Conservation (phyloP, 2,888 invertebrate genomes). For the Agrotis ipsilon region DNA sequence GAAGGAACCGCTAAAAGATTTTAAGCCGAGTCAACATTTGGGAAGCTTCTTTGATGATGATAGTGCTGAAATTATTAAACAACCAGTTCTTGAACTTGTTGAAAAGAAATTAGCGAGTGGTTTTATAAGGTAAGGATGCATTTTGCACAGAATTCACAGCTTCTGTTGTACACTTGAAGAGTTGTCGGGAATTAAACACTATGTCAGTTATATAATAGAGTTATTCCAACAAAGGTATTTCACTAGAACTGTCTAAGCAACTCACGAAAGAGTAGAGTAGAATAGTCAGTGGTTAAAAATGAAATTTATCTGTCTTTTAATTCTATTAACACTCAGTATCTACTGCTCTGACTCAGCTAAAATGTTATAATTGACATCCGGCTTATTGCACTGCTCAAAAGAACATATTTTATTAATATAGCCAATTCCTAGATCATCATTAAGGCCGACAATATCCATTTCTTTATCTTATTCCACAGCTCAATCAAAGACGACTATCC, state of each 20-base stretch:
- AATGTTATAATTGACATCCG: neutral
- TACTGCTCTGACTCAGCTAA: neutral
- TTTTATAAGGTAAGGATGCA: constrained; percentile 72
- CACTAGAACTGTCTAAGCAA: neutral
- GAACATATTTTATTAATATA: neutral
- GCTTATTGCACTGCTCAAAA: neutral
- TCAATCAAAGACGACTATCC: constrained; percentile 71
- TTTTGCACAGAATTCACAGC: neutral
- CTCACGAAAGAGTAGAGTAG: neutral
- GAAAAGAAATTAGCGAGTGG: constrained; percentile 71
- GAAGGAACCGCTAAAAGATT: constrained; percentile 71
- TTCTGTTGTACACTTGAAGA: neutral
- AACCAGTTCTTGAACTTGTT: constrained; percentile 58
- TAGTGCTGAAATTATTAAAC: constrained; percentile 60
- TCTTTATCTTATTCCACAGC: constrained; percentile 63
- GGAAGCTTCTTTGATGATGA: constrained; percentile 87
- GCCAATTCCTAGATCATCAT: neutral
- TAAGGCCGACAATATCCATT: neutral
- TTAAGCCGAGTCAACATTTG: constrained; percentile 89
- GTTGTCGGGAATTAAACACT: neutral
- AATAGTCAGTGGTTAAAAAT: neutral
- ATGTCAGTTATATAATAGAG: too few species aligned
- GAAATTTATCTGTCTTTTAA: neutral
- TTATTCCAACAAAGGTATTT: too few species aligned
- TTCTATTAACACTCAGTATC: neutral